Base-by-base conservation (phyloP, 2,113 vertebrate species). In the Lethenteron reissneri region DNA sequence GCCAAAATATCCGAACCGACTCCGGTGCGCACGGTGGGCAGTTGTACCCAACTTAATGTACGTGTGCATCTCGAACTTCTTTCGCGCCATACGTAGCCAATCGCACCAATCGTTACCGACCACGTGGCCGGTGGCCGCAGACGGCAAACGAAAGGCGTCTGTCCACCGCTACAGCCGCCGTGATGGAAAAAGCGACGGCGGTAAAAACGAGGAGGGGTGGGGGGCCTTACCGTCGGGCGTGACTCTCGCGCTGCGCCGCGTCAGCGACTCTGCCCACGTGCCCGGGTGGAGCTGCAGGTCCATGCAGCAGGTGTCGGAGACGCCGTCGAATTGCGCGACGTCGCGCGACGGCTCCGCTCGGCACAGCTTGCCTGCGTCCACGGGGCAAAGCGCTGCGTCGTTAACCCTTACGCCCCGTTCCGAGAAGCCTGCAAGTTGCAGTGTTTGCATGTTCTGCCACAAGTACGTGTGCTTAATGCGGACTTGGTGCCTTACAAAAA, bases 241-340 rank as follows among this genome's bases (percentile, higher is more conserved):
- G 69, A 78, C 76, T 74, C 79, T 78, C 56, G 77, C 76, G 19
- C 73, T 73, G 57, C 78, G 79, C 74, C 76, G 78, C 74, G 75
- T 78, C 58, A 73, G 56, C 56, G 58, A 75, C 56, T 72, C 71
- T 64, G 78, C 72, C 78, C 78, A 78, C 57, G 75, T 72, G 15
- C 74, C 74, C 1, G 74, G 73, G 17, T 79, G 76, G 9, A 75
- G 71, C n/a, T 76, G 74, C 14, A 76, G 69, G 58, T 78, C 77
- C 14, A 80, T 73, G 25, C 77, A 80, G 3, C 71, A 72, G 10
- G 72, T 72, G 7, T 77, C 75, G 1, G 75, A 74, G 68, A 74
- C 68, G 3, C 70, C 75, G 56, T 77, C 79, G 6, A 69, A 17
- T 9, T 75, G 71, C 14, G 79, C 78, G 13, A 76, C 76, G 19